phyloP scores from a whole-genome alignment of 1,140 invertebrate genomes.

The Drosophila navojoa region DNA sequence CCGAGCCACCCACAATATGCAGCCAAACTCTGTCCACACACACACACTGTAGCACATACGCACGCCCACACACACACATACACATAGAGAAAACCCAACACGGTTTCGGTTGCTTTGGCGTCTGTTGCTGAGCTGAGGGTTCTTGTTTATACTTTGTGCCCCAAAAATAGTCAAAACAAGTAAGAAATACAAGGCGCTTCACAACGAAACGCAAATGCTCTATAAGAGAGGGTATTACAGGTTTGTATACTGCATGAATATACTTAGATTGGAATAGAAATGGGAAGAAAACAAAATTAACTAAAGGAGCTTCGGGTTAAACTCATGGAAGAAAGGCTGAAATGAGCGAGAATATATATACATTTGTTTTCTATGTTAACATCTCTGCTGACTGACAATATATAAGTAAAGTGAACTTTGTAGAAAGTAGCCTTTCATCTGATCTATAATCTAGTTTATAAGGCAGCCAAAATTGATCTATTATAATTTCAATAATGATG shows the following conservation, averaged over 20 bases:
- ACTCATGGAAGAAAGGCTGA: no score
- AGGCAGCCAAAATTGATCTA: neutral
- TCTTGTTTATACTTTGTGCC: slow-evolving; percentile 26
- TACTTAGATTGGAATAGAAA: no score
- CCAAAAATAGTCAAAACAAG: slow-evolving; percentile 20
- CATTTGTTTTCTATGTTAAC: no score
- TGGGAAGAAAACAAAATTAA: no score
- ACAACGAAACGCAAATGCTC: neutral
- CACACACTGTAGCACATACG: no score
- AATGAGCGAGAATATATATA: neutral
- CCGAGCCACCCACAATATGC: slow-evolving; percentile 55
- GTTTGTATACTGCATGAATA: no score
- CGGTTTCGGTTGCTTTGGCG: slow-evolving; percentile 20
- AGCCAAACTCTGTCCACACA: slow-evolving; percentile 30
- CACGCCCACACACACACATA: no score
- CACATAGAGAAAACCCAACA: slow-evolving; percentile 17
- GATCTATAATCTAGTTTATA: neutral
- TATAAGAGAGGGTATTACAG: neutral
- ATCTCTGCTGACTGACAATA: no score
- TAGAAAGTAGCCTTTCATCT: neutral
- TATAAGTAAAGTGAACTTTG: no score
- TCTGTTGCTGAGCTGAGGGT: slow-evolving; percentile 21
- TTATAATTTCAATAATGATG: no score
- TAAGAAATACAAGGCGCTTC: neutral
- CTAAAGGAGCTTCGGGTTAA: no score